Evolutionary conservation across 1,140 invertebrate species (phyloP), one percentile per base, ranked within the genome.

Genomic region (Gonioctena quinquepunctata): DNA sequence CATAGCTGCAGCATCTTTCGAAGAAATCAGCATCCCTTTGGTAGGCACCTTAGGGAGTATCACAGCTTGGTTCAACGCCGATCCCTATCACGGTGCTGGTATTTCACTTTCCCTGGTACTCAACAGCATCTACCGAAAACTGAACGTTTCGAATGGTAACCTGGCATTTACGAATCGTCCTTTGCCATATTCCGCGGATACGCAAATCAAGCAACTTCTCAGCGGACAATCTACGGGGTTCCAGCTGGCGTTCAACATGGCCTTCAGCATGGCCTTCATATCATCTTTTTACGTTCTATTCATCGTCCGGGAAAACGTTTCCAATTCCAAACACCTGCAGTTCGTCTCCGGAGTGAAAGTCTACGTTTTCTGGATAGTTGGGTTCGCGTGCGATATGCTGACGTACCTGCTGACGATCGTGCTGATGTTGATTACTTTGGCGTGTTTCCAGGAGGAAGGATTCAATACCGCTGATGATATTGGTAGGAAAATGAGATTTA

Each of bases 201-300:
- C 81, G 8, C 76, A 79, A 73, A 80, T 83, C 67, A 76, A 56
- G 6, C 23, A 42, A 92, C 78, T 86, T 90, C 79, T 92, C 92
- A 1, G 19, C 8, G 73, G 66, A n/a, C 65, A 69, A 16, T 69
- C 16, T 16, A 69, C 88, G 79, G 89, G 89, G 61, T 89, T 89
- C 63, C 88, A 90, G 71, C 81, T 90, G 66, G 86, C 89, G 8
- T 87, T 88, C 56, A 90, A 90, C 74, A 82, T 90, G 16, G 87
- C 86, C 64, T 90, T 90, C 77, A 87, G 88, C 74, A 89, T 90
- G 88, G 86, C 88, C 11, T 90, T 94, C 73, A 89, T 94, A 1
- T 90, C 91, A 1, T 88, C 92, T 0, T 92, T 92, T 72, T 91
- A 92, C 74, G 86, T 93, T 1, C 80, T 94, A 1, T 93, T 93